Evolutionary conservation across 2,797 vertebrate genomes (phyloP).

Genomic region (Sebastolobus altivelis): DNA sequence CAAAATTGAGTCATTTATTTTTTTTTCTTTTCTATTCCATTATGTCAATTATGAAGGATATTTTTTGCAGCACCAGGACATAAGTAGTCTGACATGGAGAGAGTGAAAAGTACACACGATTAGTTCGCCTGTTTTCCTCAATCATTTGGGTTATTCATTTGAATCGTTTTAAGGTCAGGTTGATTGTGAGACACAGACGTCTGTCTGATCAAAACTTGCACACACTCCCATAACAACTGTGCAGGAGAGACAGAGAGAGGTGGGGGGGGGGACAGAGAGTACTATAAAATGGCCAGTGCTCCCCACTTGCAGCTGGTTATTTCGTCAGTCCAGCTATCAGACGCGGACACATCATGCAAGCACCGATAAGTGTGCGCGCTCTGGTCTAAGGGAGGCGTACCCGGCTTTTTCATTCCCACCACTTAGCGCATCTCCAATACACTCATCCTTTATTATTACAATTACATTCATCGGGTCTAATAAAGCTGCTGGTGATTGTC

Average conservation of each 20-base stretch:
- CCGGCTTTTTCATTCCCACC: slow-evolving; percentile 50
- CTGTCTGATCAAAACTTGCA: slow-evolving; percentile 29
- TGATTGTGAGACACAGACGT: background rate
- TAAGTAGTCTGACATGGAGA: background rate
- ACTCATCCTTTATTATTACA: slow-evolving; percentile 50
- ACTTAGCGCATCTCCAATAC: slow-evolving; percentile 49
- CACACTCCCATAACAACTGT: slow-evolving; percentile 1
- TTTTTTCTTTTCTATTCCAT: background rate
- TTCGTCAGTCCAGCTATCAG: slow-evolving; percentile 49
- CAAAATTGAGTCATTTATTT: background rate
- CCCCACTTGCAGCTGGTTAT: slow-evolving; percentile 51
- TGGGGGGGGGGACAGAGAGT: background rate
- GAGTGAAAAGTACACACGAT: background rate
- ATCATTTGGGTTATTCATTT: background rate
- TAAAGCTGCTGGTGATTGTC: slow-evolving; percentile 37
- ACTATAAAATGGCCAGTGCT: slow-evolving; percentile 40
- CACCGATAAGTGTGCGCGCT: slow-evolving; percentile 34
- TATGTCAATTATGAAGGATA: background rate
- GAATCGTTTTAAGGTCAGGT: slow-evolving; percentile 3
- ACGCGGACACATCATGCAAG: slow-evolving; percentile 36
- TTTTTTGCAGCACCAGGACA: background rate
- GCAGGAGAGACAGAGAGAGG: background rate
- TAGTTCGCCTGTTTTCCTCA: background rate
- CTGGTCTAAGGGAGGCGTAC: slow-evolving; percentile 79
- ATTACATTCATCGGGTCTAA: slow-evolving; percentile 47